Evolutionary conservation across 1,140 invertebrate genomes (phyloP).

Genomic region (Limonius californicus): DNA sequence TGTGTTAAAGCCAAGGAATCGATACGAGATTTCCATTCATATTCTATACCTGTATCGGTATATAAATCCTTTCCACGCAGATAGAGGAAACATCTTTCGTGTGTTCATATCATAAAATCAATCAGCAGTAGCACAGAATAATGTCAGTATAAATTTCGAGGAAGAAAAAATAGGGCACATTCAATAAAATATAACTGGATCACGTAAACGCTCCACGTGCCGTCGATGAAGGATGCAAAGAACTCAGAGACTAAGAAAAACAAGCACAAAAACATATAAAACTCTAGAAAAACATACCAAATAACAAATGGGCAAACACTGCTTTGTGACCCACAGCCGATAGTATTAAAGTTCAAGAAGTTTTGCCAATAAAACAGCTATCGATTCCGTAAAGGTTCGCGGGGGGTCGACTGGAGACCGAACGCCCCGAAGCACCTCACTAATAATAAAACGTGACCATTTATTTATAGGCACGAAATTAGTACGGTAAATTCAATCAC

Average conservation of each 20-base stretch:
- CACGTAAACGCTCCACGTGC: conserved; percentile 19
- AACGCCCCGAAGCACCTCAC: background rate
- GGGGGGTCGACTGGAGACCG: conserved; percentile 11
- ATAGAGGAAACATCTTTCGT: too few relatives aligned
- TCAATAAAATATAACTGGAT: conserved; percentile 5
- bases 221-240: conserved; percentile 18
- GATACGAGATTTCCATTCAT: too few relatives aligned
- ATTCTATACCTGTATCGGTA: too few relatives aligned
- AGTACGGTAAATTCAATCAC: background rate
- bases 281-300: conserved; percentile 24
- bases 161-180: background rate
- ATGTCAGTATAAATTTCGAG: too few relatives aligned
- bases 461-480: conserved; percentile 1
- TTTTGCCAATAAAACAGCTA: conserved; percentile 31
- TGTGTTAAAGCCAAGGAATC: too few relatives aligned
- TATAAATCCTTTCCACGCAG: too few relatives aligned
- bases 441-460: background rate
- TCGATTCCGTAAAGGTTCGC: conserved; percentile 18
- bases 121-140: too few relatives aligned
- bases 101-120: too few relatives aligned
- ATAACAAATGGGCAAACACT: conserved; percentile 32
- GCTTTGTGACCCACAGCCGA: conserved; percentile 26
- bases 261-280: conserved; percentile 16
- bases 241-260: background rate
- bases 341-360: conserved; percentile 31